Percentiles rank a stretch among this genome's conserved stretches.
These are phyloP conservation scores for Corythaixoides concolor DNA, from an alignment of 2,113 vertebrate species.

Conservation along the genomic window DNA sequence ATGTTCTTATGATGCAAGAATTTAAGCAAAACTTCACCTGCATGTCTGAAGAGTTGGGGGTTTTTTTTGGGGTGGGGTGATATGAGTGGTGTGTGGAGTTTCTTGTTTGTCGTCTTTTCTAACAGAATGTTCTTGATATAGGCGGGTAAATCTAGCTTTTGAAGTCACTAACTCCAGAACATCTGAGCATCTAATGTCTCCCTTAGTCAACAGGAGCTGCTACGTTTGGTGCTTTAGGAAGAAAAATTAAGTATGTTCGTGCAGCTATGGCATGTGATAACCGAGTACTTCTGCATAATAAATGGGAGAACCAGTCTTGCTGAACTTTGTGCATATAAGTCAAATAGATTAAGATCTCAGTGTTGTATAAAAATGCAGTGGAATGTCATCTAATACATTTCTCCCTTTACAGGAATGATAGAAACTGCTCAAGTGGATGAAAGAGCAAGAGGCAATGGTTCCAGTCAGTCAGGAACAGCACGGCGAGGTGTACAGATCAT, in stretches of 20 bases:
- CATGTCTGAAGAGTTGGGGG: neutral
- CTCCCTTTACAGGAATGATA: conserved; percentile 88
- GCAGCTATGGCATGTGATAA: neutral
- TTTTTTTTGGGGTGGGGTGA: neutral
- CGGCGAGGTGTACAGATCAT: conserved; percentile 96
- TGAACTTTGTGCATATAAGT: neutral
- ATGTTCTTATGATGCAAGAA: neutral
- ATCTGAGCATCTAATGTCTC: neutral
- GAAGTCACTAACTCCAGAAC: neutral
- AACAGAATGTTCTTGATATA: neutral
- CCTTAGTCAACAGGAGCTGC: neutral
- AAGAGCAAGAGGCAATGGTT: conserved; percentile 89
- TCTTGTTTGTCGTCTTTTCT: neutral
- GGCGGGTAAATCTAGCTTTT: neutral
- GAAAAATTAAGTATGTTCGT: neutral
- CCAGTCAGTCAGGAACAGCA: conserved; percentile 81
- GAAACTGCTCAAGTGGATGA: conserved; percentile 94
- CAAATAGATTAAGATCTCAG: neutral
- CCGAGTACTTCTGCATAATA: neutral
- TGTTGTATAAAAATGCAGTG: neutral
- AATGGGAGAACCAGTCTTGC: neutral
- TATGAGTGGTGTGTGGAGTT: neutral
- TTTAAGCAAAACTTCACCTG: neutral
- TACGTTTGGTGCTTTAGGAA: neutral
- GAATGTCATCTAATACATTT: neutral